phyloP scores from a whole-genome alignment of 2,888 invertebrate genomes.

The Polyommatus icarus region DNA sequence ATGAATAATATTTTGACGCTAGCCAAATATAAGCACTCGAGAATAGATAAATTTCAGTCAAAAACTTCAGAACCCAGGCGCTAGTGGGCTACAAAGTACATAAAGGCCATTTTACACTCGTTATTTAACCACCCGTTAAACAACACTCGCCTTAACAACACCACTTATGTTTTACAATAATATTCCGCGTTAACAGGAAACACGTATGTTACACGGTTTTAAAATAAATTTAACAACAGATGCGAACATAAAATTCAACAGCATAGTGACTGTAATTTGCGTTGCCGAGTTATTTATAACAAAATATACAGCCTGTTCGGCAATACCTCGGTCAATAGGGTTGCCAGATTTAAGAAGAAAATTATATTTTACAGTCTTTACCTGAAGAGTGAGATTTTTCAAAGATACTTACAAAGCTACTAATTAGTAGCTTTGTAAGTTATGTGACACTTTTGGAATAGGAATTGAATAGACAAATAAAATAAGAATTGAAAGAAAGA shows the following conservation, averaged over 20 bases:
- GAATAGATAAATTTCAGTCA: too few relatives aligned
- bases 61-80: too few relatives aligned
- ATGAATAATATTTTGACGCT: too few relatives aligned
- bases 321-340: slow-evolving; percentile 35
- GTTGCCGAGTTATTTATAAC: slow-evolving; percentile 43
- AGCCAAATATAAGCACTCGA: too few relatives aligned
- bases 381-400: not conserved
- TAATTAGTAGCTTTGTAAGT: too few relatives aligned
- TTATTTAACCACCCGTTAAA: not conserved
- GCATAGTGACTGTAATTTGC: slow-evolving; percentile 40
- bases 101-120: not conserved
- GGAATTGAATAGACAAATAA: too few relatives aligned
- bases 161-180: slow-evolving; percentile 24
- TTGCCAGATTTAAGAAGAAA: not conserved
- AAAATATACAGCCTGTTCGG: slow-evolving; percentile 40
- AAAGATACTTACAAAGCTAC: too few relatives aligned
- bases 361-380: not conserved
- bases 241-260: slow-evolving; percentile 35
- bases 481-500: too few relatives aligned
- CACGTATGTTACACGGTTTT: slow-evolving; percentile 31
- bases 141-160: slow-evolving; percentile 5
- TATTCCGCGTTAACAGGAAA: slow-evolving; percentile 29
- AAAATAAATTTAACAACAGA: slow-evolving; percentile 37
- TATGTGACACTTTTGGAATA: too few relatives aligned
- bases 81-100: not conserved